These are phyloP conservation scores for Noctilio leporinus DNA, from an alignment of 2,113 vertebrate species.

Conservation along the genomic window DNA sequence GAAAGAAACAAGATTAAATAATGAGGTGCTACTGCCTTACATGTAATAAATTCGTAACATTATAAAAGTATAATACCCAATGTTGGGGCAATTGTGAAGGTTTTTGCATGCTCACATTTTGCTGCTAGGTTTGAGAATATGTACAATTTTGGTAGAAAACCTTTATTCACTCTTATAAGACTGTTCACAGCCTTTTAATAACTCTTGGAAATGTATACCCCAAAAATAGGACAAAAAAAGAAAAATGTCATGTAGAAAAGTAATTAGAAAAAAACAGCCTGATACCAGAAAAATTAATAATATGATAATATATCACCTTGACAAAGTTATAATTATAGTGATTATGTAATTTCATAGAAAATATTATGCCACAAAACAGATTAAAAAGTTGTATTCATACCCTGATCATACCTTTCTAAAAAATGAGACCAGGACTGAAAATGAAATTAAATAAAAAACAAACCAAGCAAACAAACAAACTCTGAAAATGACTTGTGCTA, in stretches of 20 bases:
- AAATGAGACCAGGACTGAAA: neutral
- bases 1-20: neutral
- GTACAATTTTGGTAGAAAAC: neutral
- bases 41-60: neutral
- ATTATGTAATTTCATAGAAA: neutral
- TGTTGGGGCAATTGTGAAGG: neutral
- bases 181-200: neutral
- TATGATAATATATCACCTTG: neutral
- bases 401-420: neutral
- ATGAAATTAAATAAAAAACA: neutral
- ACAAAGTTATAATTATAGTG: neutral
- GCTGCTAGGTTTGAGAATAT: neutral
- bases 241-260: neutral
- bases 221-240: neutral
- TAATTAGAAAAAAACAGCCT: neutral
- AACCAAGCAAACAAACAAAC: neutral
- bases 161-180: neutral
- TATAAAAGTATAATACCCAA: neutral
- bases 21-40: neutral
- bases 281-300: neutral
- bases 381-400: neutral
- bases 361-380: neutral
- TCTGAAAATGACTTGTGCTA: neutral
- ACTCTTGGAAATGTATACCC: neutral
- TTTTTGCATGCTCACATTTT: neutral